These are phyloP conservation scores for Smittia sp. DNA, from an alignment of 2,888 invertebrate species.

Conservation along the genomic window DNA sequence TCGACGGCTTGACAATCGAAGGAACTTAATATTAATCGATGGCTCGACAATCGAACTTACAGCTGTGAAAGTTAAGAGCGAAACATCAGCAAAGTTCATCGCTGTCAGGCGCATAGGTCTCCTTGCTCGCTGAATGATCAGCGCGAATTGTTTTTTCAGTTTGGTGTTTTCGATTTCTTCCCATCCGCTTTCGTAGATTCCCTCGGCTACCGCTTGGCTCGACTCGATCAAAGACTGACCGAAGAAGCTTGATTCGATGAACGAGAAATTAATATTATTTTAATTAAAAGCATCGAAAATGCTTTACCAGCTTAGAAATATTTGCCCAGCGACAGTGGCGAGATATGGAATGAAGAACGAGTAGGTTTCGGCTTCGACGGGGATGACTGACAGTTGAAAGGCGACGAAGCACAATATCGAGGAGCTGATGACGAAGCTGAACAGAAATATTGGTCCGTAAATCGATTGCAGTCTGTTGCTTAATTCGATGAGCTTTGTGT, in stretches of 20 bases:
- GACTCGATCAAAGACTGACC: not conserved
- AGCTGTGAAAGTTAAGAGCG: not conserved
- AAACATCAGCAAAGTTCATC: slow-evolving; percentile 3
- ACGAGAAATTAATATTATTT: no score
- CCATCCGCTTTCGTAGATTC: not conserved
- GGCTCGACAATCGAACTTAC: not conserved
- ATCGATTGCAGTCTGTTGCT: not conserved
- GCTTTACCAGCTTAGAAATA: not conserved
- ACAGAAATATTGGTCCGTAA: not conserved
- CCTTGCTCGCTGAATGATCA: not conserved
- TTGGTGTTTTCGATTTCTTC: not conserved
- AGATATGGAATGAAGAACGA: not conserved
- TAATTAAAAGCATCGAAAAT: no score
- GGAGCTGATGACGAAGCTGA: not conserved
- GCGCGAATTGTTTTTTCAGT: not conserved
- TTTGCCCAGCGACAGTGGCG: not conserved
- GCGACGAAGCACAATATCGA: not conserved
- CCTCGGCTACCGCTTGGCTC: not conserved
- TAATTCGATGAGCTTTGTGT: no score
- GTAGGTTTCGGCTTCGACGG: not conserved
- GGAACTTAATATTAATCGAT: not conserved
- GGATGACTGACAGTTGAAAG: not conserved
- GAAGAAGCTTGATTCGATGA: no score
- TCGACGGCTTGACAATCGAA: no score
- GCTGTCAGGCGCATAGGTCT: not conserved